Base-by-base conservation (phyloP, 2,888 invertebrate genomes). In the Lamellibrachia columna region DNA sequence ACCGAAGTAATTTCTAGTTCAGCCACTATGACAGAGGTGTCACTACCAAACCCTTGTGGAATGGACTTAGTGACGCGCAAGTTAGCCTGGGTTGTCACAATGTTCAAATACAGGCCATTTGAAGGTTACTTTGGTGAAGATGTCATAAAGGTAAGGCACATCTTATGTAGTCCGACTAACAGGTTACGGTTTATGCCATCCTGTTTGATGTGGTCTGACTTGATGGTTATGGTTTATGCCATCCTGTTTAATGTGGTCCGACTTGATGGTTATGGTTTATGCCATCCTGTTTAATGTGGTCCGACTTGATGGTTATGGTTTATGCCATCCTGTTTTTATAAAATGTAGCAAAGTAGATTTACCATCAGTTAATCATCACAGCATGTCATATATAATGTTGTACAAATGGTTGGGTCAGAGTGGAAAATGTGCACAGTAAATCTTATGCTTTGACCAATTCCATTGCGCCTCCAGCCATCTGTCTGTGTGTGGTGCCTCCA, bases 41-140 rank as follows among this genome's bases (percentile, higher is more conserved):
- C 75, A 75, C 75, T 75, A 75, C 75, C 75, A 6, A 75, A 75
- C 75, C 75, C 75, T 22, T 75, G 75, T 75, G 75, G 75, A 11
- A 75, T 15, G 22, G 75, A 75, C 75, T 75, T 75, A 22, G 22
- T 22, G 15, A 75, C 75, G 6, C 15, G 75, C 15, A 15, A 75
- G 22, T 15, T 75, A 6, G 75, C 75, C 75, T 75, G 75, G 75
- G 75, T 75, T 75, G 75, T 75, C 75, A 75, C 75, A 3, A 75
- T 75, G 22, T 75, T 75, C 75, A 75, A 75, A 75, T 75, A 75
- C 75, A 75, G 75, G 75, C 75, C 75, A 22, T 75, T 75, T n/a
- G 6, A 75, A 11, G 22, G 75, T 6, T 75, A 75, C 75, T 75
- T 75, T 75, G 75, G 75, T 22, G 75, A 75, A 22, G 75, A 75